Base-by-base conservation (phyloP, 2,888 invertebrate species). In the Drosophila ustulata region DNA sequence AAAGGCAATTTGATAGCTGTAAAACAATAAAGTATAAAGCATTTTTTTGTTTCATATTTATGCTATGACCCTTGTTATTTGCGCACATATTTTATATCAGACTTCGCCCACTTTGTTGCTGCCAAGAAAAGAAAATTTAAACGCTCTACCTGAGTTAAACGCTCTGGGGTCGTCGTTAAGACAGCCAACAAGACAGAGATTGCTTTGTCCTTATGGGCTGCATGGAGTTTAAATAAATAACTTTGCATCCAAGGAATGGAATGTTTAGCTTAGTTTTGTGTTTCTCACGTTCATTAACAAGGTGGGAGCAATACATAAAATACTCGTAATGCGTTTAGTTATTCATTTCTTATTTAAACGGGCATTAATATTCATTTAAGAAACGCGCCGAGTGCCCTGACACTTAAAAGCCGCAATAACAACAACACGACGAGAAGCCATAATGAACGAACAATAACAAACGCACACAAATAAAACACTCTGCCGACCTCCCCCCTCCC, bases 361-460 rank as follows among this genome's bases (percentile, higher is more conserved):
- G 9, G 64, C 64, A 85, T 88, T 77, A 82, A 88, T 82, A 85
- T 74, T 75, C 53, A 80, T 87, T 82, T 66, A 65, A 70, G 59
- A 25, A 58, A 49, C 45, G 53, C 46, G 34, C 49, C 68, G 62
- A 80, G 64, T 72, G 75, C 23, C 39, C 51, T 71, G 82, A 83
- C 83, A 83, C 78, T 83, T 82, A 68, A 85, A 78, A 82, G 58
- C 72, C 56, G 37, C 82, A 71, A 59, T 66, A 84, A n/a, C 64
- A 75, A 67, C 39, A 61, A 71, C 51, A 74, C n/a, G 8, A 56
- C 41, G 39, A 41, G 53, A 61, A 62, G 58, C 59, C 66, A 62
- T 78, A 81, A 81, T 73, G 74, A 71, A 49, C 67, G 52, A 50
- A 67, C 57, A 68, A 78, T 53, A 71, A 73, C 62, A 58, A 53